Evolutionary conservation across 2,113 vertebrate genomes (phyloP).

Genomic region (Urocitellus parryii): DNA sequence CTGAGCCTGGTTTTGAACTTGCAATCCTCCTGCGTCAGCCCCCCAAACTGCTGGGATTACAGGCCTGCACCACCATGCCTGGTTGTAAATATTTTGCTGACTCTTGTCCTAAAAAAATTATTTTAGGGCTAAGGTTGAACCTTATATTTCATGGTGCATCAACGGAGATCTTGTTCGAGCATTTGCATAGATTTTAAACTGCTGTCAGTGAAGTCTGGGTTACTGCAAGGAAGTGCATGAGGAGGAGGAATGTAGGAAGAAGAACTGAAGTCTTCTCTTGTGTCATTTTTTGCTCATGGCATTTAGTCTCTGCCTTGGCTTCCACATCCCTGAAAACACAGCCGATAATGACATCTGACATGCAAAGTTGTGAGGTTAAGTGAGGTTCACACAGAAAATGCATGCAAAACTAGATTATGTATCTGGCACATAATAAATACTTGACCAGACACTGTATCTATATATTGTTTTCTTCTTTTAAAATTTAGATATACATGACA

Average conservation of each 20-base stretch:
- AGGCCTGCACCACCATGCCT: no score
- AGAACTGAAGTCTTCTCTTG: neutral
- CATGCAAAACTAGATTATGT: neutral
- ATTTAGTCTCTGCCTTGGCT: neutral
- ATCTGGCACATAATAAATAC: neutral
- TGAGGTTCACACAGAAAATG: neutral
- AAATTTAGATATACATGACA: neutral
- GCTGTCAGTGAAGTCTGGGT: neutral
- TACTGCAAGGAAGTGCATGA: neutral
- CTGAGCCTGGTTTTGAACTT: no score
- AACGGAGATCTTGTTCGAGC: neutral
- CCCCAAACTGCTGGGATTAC: no score
- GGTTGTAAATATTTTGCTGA: neutral
- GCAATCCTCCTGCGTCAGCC: no score
- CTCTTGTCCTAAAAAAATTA: neutral
- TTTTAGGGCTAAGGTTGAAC: conserved; percentile 10
- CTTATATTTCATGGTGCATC: neutral
- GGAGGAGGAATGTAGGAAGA: neutral
- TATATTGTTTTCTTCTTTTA: neutral
- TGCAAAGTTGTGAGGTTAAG: neutral
- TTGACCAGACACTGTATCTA: neutral
- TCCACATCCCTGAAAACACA: neutral
- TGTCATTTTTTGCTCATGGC: neutral
- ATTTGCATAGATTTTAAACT: neutral
- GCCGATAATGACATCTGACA: neutral